A percentile compares a stretch with the other conserved stretches of the same genome.
phyloP scores from a whole-genome alignment of 2,888 invertebrate genomes.

The Drosophila histrio region DNA sequence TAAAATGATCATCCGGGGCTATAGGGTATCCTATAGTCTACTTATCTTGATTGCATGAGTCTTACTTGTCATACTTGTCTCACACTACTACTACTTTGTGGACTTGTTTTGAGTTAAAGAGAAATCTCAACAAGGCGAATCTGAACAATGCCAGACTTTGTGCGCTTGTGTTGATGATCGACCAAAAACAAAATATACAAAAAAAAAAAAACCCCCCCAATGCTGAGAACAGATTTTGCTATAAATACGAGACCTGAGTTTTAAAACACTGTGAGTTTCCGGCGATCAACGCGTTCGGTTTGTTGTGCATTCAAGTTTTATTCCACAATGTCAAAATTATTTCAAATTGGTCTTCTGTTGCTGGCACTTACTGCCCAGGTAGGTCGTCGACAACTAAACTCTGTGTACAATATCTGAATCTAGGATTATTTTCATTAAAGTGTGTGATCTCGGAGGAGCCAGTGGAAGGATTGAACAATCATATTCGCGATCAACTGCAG shows the following conservation, averaged over 20 bases:
- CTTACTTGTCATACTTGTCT: slow-evolving; percentile 35
- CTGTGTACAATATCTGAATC: background rate
- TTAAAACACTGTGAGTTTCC: slow-evolving; percentile 46
- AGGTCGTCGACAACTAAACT: slow-evolving; percentile 15
- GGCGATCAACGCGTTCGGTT: slow-evolving; percentile 45
- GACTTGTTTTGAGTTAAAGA: slow-evolving; percentile 61
- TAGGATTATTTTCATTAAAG: slow-evolving; percentile 26
- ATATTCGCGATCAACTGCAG: slow-evolving; percentile 68
- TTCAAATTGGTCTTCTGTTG: slow-evolving; percentile 57
- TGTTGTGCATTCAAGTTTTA: slow-evolving; percentile 31
- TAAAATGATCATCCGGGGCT: background rate
- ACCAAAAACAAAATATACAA: slow-evolving; percentile 32
- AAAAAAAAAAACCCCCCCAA: slow-evolving; percentile 37
- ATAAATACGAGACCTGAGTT: slow-evolving; percentile 60
- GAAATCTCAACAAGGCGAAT: slow-evolving; percentile 57
- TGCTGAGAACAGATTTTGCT: slow-evolving; percentile 54
- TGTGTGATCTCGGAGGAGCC: slow-evolving; percentile 49
- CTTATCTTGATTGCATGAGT: background rate
- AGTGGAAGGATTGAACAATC: slow-evolving; percentile 62
- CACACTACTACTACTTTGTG: slow-evolving; percentile 50
- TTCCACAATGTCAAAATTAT: slow-evolving; percentile 63
- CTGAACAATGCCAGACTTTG: slow-evolving; percentile 61
- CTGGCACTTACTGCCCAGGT: slow-evolving; percentile 64
- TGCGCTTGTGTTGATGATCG: slow-evolving; percentile 49
- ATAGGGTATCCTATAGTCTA: slow-evolving; percentile 38